Conservation (phyloP, 2,888 invertebrate genomes). For the Adelphocoris suturalis region DNA sequence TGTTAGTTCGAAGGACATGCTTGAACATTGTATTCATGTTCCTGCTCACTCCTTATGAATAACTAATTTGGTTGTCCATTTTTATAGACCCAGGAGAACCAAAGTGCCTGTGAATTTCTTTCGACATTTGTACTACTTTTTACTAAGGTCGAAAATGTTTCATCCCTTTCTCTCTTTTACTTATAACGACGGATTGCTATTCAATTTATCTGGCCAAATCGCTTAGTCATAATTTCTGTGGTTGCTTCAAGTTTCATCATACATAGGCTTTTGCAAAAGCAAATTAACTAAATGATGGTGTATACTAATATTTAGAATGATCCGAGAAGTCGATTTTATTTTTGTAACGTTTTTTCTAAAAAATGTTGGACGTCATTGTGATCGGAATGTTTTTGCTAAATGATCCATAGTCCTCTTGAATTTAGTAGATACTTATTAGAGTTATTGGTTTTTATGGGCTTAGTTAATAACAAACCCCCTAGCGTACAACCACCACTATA, state of each 20-base stretch:
- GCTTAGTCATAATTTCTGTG: neutral
- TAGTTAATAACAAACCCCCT: slow-evolving; percentile 3
- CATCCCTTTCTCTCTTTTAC: neutral
- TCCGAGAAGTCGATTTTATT: slow-evolving; percentile 23
- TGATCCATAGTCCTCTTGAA: neutral
- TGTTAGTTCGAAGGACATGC: neutral
- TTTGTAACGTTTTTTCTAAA: slow-evolving; percentile 39
- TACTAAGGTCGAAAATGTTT: neutral
- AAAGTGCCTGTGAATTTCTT: slow-evolving; percentile 11
- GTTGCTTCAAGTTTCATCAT: neutral
- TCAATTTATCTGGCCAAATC: neutral
- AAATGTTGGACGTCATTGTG: slow-evolving; percentile 10
- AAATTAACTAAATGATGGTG: neutral
- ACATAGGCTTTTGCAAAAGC: neutral
- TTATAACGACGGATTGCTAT: too few species aligned
- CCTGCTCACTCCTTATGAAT: neutral
- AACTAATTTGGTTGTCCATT: neutral
- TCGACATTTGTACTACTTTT: neutral
- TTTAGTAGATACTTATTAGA: neutral
- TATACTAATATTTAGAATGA: neutral
- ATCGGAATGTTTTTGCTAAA: slow-evolving; percentile 25
- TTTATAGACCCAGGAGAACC: neutral
- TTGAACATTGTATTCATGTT: neutral
- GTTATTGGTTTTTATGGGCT: slow-evolving; percentile 26
- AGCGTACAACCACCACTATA: slow-evolving; percentile 49